Base-by-base conservation (phyloP, 2,888 invertebrate species). In the Drosophila anomalata region DNA sequence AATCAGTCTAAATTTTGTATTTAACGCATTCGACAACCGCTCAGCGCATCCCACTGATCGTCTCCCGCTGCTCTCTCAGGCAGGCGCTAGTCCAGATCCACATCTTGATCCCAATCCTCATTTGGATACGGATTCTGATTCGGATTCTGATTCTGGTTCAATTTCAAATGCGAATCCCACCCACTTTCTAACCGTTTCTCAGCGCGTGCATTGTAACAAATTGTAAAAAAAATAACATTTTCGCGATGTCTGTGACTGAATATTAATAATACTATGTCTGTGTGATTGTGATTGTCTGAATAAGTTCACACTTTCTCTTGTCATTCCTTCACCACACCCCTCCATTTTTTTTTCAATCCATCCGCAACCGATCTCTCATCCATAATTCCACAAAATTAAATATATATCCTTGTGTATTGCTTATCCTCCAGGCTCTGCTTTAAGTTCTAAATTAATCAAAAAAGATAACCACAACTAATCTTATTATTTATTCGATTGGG, bases 341-440 rank as follows among this genome's bases (percentile, higher is more conserved):
- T 22, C 48, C 22, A 24, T 24, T 50, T 29, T 17, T 17, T 17
- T 22, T 24, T 22, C 26, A 41, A 39, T 39, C 31, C 58, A 69
- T 52, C 29, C 61, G 61, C 61, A 31, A 52, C 46, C 63, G 53
- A 39, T 47, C 46, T 47, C 46, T 41, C 62, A 62, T 63, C 44
- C 63, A 63, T 36, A 42, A 17, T 26, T 46, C 63, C 22, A 26
- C n/a, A 33, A 51, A 7, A 48, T 54, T 46, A 12, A 47, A 46
- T 20, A 60, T 12, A 17, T 20, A 73, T 57, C 59, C 60, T 50
- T 46, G 44, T 66, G 51, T 50, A 54, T 70, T 69, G 60, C 69
- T 70, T 69, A 66, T 52, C 72, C 52, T 51, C 70, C 62, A 54
- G 55, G 62, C 54, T 72, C 55, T 55, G 62, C 73, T 69, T 68